These are phyloP conservation scores for Alentia gelatinosa DNA, from an alignment of 2,888 invertebrate genomes.

Conservation along the genomic window DNA sequence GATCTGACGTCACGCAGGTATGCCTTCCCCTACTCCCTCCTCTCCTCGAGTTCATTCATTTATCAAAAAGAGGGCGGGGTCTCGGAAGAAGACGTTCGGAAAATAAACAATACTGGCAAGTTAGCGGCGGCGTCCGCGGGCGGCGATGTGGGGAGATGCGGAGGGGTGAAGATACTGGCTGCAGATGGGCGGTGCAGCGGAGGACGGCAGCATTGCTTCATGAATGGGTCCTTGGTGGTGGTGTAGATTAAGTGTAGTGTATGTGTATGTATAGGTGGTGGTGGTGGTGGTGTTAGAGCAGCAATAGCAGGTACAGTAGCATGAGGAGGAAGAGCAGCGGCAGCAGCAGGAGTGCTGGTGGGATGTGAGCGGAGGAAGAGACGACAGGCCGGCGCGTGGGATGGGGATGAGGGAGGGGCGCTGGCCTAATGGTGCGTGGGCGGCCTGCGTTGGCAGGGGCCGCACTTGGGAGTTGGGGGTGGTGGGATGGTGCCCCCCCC, in stretches of 20 bases:
- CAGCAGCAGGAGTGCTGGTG: not conserved
- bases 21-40: too few relatives aligned
- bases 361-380: not conserved
- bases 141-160: too few relatives aligned
- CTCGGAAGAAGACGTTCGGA: not conserved
- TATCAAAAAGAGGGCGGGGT: not conserved
- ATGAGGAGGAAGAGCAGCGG: not conserved
- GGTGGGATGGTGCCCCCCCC: not conserved
- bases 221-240: too few relatives aligned
- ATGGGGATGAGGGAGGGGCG: not conserved
- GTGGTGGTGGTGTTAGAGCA: not conserved
- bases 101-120: not conserved
- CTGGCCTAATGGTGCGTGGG: conserved; percentile 35
- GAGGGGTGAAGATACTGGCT: too few relatives aligned
- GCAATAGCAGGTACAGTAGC: not conserved
- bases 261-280: too few relatives aligned
- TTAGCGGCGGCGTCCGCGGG: not conserved
- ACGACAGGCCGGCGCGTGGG: not conserved
- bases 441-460: not conserved
- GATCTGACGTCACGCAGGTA: not conserved
- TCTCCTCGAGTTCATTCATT: not conserved
- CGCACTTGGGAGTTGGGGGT: not conserved
- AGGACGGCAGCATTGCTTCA: too few relatives aligned
- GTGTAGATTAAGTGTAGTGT: too few relatives aligned
- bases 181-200: too few relatives aligned